These are phyloP conservation scores for Caloenas nicobarica DNA, from an alignment of 2,113 vertebrate species.

Conservation along the genomic window DNA sequence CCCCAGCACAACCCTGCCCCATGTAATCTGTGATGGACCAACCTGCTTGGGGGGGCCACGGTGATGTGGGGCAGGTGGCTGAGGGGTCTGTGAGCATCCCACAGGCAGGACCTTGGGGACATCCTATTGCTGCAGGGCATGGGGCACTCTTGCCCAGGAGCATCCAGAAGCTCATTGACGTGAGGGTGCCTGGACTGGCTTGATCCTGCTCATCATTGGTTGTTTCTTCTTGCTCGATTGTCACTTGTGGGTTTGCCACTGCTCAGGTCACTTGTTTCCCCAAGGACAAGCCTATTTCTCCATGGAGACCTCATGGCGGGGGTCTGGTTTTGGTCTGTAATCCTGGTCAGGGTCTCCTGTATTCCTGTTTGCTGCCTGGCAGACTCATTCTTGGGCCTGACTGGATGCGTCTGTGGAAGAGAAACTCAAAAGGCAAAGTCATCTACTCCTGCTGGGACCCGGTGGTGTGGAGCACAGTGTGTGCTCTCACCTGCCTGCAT, in stretches of 20 bases:
- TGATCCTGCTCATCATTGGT: neutral
- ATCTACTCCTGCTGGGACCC: neutral
- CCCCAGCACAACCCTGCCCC: neutral
- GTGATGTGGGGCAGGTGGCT: neutral
- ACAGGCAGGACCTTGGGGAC: neutral
- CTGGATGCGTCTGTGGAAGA: neutral
- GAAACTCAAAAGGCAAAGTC: neutral
- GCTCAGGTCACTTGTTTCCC: neutral
- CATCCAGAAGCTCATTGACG: neutral
- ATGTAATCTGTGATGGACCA: neutral
- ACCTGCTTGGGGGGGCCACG: rapidly evolving
- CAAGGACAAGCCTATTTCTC: neutral
- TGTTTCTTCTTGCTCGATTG: neutral
- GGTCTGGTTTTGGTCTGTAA: neutral
- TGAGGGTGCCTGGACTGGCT: neutral
- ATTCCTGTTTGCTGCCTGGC: neutral
- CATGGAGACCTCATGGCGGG: neutral
- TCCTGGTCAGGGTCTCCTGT: too few relatives aligned
- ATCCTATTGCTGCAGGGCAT: neutral
- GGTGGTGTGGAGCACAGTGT: rapidly evolving
- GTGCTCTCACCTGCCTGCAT: too few relatives aligned
- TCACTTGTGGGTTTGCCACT: neutral
- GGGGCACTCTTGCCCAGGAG: neutral
- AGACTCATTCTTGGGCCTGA: neutral
- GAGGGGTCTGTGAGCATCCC: neutral